Evolutionary conservation across 37 sponge, comb jelly and placozoan species (phyloP), one percentile per base, ranked within the genome.

Genomic region (Aphrocallistes beatrix): DNA sequence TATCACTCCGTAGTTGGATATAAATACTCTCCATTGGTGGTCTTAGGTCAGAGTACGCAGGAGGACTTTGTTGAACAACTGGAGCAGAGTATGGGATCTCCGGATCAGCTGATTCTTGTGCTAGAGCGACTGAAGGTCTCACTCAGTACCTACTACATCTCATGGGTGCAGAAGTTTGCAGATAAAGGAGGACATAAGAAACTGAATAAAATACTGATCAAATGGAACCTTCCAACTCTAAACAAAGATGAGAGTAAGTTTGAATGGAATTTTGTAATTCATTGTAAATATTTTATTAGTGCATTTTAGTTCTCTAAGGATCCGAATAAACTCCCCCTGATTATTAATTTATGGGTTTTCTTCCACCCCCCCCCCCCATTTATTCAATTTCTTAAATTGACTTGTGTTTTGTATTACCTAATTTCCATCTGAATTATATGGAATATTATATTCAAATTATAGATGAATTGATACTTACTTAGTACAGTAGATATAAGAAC

Each of bases 221-320:
- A 60, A 60, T 60, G 75, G 75, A 60, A 30, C n/a, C 6, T 21
- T 60, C 75, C 75, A 19, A 8, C 25, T 60, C 3, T 60, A 6
- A n/a, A n/a, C n/a, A 60, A 60, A 60, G 75, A 60, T 60, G 75
- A 60, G 21, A 60, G 75, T 60, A 60, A 60, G 75, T 16, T 42
- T 16, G n/a, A n/a, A n/a, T n/a, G n/a, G n/a, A 16, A 16, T 42
- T 6, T 42, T 42, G 13, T 42, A 42, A 16, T 42, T 13, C 6
- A 42, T 42, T 42, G 45, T 42, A 42, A 13, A 42, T 16, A 16
- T 42, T 42, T 6, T 42, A 42, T 6, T 42, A 42, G 45, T 16
- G 13, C 45, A 16, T 42, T 42, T 42, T 13, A 42, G 45, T n/a
- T n/a, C n/a, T n/a, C n/a, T n/a, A n/a, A n/a, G n/a, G n/a, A n/a